phyloP scores from a whole-genome alignment of 1,140 invertebrate genomes.

The Aphaenogaster rudis region DNA sequence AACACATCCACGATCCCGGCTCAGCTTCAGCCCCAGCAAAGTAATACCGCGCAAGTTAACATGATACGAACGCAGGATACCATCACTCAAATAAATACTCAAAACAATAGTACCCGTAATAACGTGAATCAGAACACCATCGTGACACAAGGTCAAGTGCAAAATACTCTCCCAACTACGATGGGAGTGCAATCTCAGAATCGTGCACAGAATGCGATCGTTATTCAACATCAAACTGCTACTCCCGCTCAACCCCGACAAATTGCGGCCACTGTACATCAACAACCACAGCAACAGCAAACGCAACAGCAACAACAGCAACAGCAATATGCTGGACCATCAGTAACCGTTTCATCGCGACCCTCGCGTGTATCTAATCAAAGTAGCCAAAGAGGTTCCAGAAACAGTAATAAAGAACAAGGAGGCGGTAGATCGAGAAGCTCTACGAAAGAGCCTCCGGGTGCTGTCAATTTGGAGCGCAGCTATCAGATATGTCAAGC shows the following conservation, averaged over 20 bases:
- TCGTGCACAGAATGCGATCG: constrained; percentile 80
- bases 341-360: constrained; percentile 86
- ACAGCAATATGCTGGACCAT: constrained; percentile 77
- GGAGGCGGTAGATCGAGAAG: constrained; percentile 85
- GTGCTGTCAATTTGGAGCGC: constrained; percentile 96
- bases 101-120: constrained; percentile 71
- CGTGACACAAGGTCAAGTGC: constrained; percentile 67
- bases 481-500: constrained; percentile 98
- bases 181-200: constrained; percentile 78
- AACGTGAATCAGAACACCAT: constrained; percentile 67
- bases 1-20: constrained; percentile 74
- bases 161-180: constrained; percentile 71
- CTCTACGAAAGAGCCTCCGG: constrained; percentile 92
- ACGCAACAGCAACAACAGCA: constrained; percentile 75
- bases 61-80: constrained; percentile 81
- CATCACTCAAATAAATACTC: constrained; percentile 77
- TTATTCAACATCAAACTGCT: constrained; percentile 81
- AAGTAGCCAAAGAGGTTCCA: constrained; percentile 84
- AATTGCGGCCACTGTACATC: constrained; percentile 81
- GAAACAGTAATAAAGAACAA: constrained; percentile 84
- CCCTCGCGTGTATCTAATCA: constrained; percentile 86
- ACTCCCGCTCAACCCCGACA: constrained; percentile 79
- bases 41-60: constrained; percentile 75
- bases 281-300: constrained; percentile 77
- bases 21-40: constrained; percentile 79